A percentile compares a stretch with the other conserved stretches of the same genome.
Evolutionary conservation across 2,113 vertebrate genomes (phyloP).

Genomic region (Tychaedon coryphoeus): DNA sequence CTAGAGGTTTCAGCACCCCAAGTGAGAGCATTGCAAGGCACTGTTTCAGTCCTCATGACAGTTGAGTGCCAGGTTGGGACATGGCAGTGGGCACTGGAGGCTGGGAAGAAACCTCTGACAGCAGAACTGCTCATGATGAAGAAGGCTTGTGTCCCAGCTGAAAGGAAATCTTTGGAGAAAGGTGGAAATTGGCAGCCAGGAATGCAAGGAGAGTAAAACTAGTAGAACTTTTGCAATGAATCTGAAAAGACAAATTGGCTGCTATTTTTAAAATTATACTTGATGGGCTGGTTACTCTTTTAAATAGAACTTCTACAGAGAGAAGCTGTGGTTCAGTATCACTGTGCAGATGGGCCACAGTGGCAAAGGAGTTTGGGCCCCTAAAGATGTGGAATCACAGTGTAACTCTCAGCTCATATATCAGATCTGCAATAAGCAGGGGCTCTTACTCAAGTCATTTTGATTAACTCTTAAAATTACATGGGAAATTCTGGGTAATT

Average conservation of each 20-base stretch:
- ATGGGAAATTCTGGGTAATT: not conserved
- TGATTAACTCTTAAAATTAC: not conserved
- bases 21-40: not conserved
- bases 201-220: not conserved
- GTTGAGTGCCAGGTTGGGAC: not conserved
- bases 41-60: not conserved
- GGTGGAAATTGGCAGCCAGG: not conserved
- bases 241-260: not conserved
- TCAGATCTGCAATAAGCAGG: not conserved
- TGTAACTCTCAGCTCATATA: not conserved
- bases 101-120: not conserved
- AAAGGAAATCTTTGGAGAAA: not conserved
- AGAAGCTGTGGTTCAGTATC: not conserved
- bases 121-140: not conserved
- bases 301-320: not conserved
- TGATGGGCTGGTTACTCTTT: not conserved
- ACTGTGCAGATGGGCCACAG: not conserved
- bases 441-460: not conserved
- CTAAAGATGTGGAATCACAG: not conserved
- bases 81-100: not conserved
- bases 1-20: not conserved
- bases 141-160: not conserved
- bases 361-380: not conserved
- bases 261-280: not conserved
- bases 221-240: not conserved